Conservation (phyloP, 2,888 invertebrate species). For the Callyntrura sp. region DNA sequence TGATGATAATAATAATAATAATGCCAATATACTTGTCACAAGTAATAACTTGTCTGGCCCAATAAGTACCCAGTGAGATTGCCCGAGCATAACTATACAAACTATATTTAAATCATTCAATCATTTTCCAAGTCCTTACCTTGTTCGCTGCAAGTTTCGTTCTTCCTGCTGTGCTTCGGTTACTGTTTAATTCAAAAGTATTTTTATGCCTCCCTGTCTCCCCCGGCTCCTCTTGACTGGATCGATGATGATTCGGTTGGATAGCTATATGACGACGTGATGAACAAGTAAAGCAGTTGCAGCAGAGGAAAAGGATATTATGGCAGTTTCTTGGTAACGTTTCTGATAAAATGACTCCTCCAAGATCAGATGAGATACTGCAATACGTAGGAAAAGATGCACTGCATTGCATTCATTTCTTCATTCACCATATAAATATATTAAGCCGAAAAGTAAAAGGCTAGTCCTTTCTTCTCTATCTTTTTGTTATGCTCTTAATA, state of each 20-base stretch:
- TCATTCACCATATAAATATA: conserved; percentile 11
- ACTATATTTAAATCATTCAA: conserved; percentile 33
- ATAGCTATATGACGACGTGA: conserved; percentile 51
- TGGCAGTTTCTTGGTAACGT: conserved; percentile 24
- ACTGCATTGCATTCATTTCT: conserved; percentile 53
- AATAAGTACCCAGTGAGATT: background rate
- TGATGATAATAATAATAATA: too few relatives aligned
- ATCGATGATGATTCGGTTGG: conserved; percentile 19
- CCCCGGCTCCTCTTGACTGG: conserved; percentile 8
- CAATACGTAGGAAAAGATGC: conserved; percentile 25
- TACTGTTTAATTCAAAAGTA: conserved; percentile 52
- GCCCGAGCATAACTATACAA: background rate
- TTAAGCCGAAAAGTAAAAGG: background rate
- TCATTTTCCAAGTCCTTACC: conserved; percentile 48
- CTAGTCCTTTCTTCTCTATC: background rate
- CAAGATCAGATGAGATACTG: background rate
- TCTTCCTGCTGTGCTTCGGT: conserved; percentile 11
- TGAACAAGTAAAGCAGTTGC: conserved; percentile 46
- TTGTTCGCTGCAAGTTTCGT: background rate
- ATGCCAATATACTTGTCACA: too few relatives aligned
- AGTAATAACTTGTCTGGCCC: too few relatives aligned
- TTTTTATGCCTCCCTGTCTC: conserved; percentile 16
- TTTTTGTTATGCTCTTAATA: background rate
- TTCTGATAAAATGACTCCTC: background rate
- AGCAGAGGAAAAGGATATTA: background rate